Evolutionary conservation across 2,797 vertebrate genomes (phyloP), one percentile per base, ranked within the genome.

Genomic region (Melopsittacus undulatus): DNA sequence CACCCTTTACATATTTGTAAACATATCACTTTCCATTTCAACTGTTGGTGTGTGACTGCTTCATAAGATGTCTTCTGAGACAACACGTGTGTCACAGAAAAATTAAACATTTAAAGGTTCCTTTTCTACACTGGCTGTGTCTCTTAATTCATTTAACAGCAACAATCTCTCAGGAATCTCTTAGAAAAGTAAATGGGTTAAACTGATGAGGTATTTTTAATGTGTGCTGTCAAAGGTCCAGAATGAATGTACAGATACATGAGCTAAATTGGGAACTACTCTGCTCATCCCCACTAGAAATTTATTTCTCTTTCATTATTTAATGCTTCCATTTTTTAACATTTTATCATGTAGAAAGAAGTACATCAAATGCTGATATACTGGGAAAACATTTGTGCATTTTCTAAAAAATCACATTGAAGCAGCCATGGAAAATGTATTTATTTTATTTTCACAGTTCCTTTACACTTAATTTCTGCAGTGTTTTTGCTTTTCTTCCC

Each of bases 151-250:
- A 34, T 73, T 69, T 40, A 82, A 76, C 68, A 87, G 73, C 74
- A 74, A 11, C 0, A 14, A 68, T 42, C 79, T 85, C 87, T 64
- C 54, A 68, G 70, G 74, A 30, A 34, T 57, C 86, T 75, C 88
- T 79, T 2, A 51, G 57, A 87, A 92, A 74, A 82, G 59, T 69
- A 95, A 93, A 86, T 96, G 73, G 94, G 88, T 93, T 96, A 92
- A 97, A 92, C n/a, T 29, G 81, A 96, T 95, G 83, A 93, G 77
- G 68, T 73, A 95, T 89, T 95, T 97, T 96, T 97, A 93, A 97
- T 95, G 88, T 81, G 87, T 91, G 67, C 32, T 97, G 92, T 95
- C 86, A 96, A 96, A 95, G 63, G 54, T 88, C 75, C 90, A 64
- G 82, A 85, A 95, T 73, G 72, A 92, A 80, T 51, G 84, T 70